Evolutionary conservation across 2,113 vertebrate genomes (phyloP).

Genomic region (Thunnus thynnus): DNA sequence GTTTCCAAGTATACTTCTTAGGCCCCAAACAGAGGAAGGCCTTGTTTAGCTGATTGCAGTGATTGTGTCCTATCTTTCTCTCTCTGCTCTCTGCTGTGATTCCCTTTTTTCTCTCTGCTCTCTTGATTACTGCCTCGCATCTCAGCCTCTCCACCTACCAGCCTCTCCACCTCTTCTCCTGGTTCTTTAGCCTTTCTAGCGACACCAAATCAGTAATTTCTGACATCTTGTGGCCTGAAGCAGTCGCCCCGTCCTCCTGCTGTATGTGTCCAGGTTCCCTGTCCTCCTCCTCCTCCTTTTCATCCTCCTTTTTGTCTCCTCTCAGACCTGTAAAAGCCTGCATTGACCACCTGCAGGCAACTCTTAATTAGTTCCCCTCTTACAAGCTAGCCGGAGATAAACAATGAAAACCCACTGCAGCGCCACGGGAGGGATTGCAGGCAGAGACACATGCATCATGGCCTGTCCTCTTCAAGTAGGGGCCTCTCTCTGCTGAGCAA

Average conservation of each 20-base stretch:
- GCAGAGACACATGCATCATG: conserved; percentile 74
- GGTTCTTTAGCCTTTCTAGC: conserved; percentile 9
- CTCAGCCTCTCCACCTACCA: conserved; percentile 3
- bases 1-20: conserved; percentile 62
- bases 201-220: conserved; percentile 27
- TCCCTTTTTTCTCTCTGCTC: background rate
- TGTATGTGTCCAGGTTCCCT: conserved; percentile 43
- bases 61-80: conserved; percentile 55
- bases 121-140: background rate
- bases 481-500: conserved; percentile 67
- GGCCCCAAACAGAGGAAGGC: conserved; percentile 69
- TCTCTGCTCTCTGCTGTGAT: conserved; percentile 25
- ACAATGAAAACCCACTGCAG: conserved; percentile 68
- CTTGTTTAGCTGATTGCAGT: conserved; percentile 68
- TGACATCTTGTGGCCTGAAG: conserved; percentile 52
- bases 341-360: conserved; percentile 76
- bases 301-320: conserved; percentile 19
- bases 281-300: conserved; percentile 13
- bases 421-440: conserved; percentile 66
- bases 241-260: conserved; percentile 31
- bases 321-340: conserved; percentile 70
- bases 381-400: conserved; percentile 69
- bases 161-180: background rate
- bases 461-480: conserved; percentile 61
- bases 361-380: conserved; percentile 79